Evolutionary conservation across 1,140 invertebrate genomes (phyloP), one percentile per base, ranked within the genome.

Genomic region (Bathynomus jamesi): DNA sequence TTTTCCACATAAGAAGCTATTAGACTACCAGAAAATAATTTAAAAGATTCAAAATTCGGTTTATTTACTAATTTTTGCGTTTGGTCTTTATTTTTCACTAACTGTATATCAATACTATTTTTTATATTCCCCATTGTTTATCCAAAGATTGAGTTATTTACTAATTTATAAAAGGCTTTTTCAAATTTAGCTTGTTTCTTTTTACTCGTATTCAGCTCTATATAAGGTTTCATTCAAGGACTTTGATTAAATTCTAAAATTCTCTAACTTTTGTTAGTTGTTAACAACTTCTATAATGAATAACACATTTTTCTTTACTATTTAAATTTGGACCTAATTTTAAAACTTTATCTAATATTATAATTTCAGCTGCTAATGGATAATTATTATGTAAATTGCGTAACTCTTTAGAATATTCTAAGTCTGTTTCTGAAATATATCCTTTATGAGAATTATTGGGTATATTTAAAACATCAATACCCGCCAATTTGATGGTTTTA

Each of bases 91-190:
- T 79, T 80, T 46, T 27, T 69, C 28, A 78, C 78, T 77, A 85
- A 70, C 79, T 79, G 80, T 2, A 85, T 78, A 78, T 83, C 78
- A 28, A 79, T 78, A 75, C 80, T 75, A 69, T 85, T 84, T 71
- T 80, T 78, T 17, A 83, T 78, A 79, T 85, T 84, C 79, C 85
- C 83, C 79, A 84, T 84, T 1, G 81, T 82, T 80, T 84, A 84
- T 1, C 83, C 84, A 78, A 82, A 85, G 11, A 84, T 78, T 4
- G 80, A 77, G 78, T 85, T 85, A 75, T 83, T 83, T 74, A 85
- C 80, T 67, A 85, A 71, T 79, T 85, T 85, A 71, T 79, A 85
- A 77, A 85, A 83, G 78, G 3, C n/a, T 68, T 68, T 40, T 25
- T 40, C 4, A 68, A 68, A 53, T 53, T 75, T 76, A 64, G 78